These are phyloP conservation scores for Eulemur mongoz DNA, from an alignment of 2,797 vertebrate species.

Conservation along the genomic window DNA sequence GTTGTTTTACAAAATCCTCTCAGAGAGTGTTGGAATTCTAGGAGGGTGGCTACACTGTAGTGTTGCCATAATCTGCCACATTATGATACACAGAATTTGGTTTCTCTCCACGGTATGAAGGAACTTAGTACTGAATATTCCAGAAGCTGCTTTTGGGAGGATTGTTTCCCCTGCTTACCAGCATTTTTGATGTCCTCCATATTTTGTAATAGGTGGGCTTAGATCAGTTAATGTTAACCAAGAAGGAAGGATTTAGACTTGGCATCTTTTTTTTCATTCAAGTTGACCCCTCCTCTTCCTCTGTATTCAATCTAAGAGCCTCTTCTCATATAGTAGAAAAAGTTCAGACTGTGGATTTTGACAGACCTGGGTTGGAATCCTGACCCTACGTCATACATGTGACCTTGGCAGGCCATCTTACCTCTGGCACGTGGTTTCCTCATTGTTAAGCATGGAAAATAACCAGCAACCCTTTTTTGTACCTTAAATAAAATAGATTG, in stretches of 20 bases:
- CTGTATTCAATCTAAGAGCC: neutral
- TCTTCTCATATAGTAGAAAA: neutral
- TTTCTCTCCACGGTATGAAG: neutral
- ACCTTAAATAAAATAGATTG: neutral
- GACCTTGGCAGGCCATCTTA: neutral
- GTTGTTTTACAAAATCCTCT: neutral
- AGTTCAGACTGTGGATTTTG: neutral
- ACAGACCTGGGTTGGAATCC: neutral
- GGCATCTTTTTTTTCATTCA: neutral
- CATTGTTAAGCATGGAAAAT: neutral
- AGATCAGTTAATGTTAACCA: neutral
- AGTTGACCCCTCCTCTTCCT: neutral
- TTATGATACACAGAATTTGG: neutral
- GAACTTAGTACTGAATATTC: neutral
- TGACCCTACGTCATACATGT: neutral
- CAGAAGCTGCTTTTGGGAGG: neutral
- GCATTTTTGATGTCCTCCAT: neutral
- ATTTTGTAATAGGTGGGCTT: neutral
- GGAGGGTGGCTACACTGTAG: neutral
- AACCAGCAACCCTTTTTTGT: neutral
- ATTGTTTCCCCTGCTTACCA: neutral
- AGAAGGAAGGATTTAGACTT: neutral
- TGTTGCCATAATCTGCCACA: neutral
- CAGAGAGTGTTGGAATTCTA: neutral
- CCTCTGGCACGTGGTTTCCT: neutral